Percentiles rank a stretch among this genome's conserved stretches.
These are phyloP conservation scores for Camelus bactrianus DNA, from an alignment of 2,113 vertebrate genomes.

Conservation along the genomic window DNA sequence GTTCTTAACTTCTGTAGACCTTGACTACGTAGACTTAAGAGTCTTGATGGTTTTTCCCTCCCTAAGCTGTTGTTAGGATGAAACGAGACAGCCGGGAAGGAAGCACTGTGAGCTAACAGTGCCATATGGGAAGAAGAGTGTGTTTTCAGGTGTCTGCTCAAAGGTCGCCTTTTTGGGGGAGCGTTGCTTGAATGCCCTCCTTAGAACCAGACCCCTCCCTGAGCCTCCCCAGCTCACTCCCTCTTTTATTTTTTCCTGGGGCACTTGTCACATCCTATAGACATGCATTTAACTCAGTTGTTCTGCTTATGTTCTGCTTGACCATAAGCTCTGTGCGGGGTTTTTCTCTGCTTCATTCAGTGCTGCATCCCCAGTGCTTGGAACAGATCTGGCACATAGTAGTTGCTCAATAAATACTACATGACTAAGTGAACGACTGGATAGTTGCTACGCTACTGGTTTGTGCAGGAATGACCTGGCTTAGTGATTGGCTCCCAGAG, in stretches of 20 bases:
- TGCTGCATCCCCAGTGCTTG: not conserved
- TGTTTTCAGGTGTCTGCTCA: not conserved
- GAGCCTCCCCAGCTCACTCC: not conserved
- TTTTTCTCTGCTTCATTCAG: not conserved
- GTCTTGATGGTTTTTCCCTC: not conserved
- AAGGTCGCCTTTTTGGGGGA: not conserved
- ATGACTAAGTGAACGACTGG: not conserved
- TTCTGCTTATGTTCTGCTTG: not conserved
- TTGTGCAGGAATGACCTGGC: not conserved
- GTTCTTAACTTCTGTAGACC: not conserved
- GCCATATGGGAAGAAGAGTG: not conserved
- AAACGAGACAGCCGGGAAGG: not conserved
- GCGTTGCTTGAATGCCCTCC: not conserved
- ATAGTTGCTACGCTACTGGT: not conserved
- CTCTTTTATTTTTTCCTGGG: not conserved
- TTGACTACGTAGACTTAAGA: not conserved
- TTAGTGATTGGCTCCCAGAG: not conserved
- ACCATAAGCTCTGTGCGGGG: not conserved
- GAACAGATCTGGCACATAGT: not conserved
- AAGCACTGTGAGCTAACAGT: not conserved
- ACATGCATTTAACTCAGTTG: not conserved
- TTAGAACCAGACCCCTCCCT: not conserved
- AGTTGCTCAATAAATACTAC: not conserved
- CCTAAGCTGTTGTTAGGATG: not conserved
- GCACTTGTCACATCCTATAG: not conserved